Evolutionary conservation across 1,140 invertebrate genomes (phyloP).

Genomic region (Halictus rubicundus): DNA sequence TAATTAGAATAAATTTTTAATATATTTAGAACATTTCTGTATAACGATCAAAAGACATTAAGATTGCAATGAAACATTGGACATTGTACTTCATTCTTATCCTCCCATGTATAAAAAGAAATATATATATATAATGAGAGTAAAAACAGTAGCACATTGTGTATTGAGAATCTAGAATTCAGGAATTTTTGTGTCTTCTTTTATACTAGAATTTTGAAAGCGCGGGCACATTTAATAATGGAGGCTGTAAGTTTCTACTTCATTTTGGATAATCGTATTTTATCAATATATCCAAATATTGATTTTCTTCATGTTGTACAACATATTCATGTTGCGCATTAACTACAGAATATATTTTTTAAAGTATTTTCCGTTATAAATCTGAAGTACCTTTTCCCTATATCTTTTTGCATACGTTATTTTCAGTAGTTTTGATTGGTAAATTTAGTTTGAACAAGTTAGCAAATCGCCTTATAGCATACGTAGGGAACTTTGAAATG

Average conservation of each 20-base stretch:
- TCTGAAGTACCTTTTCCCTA: background rate
- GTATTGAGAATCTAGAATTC: background rate
- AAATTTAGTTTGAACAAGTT: conserved; percentile 8
- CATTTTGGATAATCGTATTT: background rate
- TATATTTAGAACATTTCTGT: background rate
- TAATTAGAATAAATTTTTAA: background rate
- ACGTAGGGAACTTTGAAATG: conserved; percentile 16
- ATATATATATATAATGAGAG: background rate
- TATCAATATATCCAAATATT: background rate
- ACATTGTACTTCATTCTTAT: background rate
- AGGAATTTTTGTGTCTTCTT: background rate
- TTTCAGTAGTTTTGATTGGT: background rate
- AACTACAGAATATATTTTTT: conserved; percentile 6
- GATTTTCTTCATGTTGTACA: background rate
- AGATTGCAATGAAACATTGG: background rate
- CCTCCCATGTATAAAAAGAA: conserved; percentile 8
- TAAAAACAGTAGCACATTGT: background rate
- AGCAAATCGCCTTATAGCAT: background rate
- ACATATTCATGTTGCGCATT: no score
- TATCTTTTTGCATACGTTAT: background rate
- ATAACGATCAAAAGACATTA: no score
- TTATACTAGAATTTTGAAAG: background rate
- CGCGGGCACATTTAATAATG: background rate
- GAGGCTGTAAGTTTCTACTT: background rate
- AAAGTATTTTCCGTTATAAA: conserved; percentile 7